Conservation (phyloP, 2,797 vertebrate genomes). For the Eleutherodactylus coqui region DNA sequence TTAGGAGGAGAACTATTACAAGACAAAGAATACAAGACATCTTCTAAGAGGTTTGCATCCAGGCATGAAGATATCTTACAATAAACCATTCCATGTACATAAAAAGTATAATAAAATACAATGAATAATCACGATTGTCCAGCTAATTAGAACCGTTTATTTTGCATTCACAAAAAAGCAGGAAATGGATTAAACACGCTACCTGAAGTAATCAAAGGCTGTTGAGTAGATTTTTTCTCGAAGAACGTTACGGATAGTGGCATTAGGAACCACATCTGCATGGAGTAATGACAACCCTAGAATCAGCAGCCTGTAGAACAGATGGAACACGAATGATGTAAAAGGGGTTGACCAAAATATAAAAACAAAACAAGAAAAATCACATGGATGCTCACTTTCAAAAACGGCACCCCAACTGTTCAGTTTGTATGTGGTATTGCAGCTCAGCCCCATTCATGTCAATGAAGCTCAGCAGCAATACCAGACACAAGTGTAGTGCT, state of each 20-base stretch:
- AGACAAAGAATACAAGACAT: background rate
- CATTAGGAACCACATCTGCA: constrained; percentile 93
- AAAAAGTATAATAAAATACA: background rate
- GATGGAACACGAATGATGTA: background rate
- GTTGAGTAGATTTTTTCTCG: constrained; percentile 97
- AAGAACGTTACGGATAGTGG: constrained; percentile 92
- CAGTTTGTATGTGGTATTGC: too few relatives aligned
- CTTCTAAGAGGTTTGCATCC: too few relatives aligned
- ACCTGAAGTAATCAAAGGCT: constrained; percentile 98
- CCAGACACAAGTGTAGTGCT: too few relatives aligned
- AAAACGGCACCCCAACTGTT: too few relatives aligned
- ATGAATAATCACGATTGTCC: background rate
- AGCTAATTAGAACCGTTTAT: background rate
- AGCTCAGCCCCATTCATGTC: too few relatives aligned
- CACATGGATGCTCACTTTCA: too few relatives aligned
- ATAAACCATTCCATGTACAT: background rate
- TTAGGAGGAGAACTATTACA: constrained; percentile 83
- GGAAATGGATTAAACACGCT: constrained; percentile 33
- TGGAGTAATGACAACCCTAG: constrained; percentile 91
- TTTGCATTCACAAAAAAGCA: background rate
- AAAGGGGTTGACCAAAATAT: too few relatives aligned
- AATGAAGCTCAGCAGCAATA: too few relatives aligned
- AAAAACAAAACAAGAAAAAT: too few relatives aligned
- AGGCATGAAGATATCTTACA: too few relatives aligned
- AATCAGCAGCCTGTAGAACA: constrained; percentile 83